These are phyloP conservation scores for Nycticorax nycticorax DNA, from an alignment of 2,113 vertebrate species.

Conservation along the genomic window DNA sequence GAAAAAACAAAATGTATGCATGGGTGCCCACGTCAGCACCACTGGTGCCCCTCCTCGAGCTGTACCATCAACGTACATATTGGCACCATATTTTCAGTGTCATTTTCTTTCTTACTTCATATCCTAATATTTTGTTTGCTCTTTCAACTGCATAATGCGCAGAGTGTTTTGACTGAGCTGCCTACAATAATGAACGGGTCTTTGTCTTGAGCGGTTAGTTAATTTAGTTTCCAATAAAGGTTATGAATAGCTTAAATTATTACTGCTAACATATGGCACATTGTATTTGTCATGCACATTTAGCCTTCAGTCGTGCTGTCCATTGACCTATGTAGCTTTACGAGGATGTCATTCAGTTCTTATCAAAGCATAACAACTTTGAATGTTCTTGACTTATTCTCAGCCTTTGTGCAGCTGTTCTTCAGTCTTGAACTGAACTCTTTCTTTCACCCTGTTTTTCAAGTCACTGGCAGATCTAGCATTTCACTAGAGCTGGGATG, in stretches of 20 bases:
- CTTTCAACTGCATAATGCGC: neutral
- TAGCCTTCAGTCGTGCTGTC: neutral
- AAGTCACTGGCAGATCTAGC: neutral
- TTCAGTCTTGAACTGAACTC: neutral
- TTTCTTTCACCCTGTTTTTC: neutral
- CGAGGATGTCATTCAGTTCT: neutral
- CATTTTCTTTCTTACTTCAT: neutral
- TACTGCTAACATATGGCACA: neutral
- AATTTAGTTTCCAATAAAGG: neutral
- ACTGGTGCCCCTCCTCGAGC: neutral
- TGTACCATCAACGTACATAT: neutral
- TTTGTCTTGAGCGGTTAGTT: neutral
- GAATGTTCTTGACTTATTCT: neutral
- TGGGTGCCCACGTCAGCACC: neutral
- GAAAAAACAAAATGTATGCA: neutral
- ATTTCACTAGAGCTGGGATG: neutral
- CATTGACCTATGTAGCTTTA: neutral
- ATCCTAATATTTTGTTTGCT: neutral
- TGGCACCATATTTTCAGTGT: neutral
- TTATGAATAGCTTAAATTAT: neutral
- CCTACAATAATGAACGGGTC: neutral
- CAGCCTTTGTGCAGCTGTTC: neutral
- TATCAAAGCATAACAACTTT: neutral
- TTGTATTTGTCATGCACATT: neutral
- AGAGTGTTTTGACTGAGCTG: neutral